Evolutionary conservation across 64 coral and sea anemone genomes (phyloP).

Genomic region (Montipora sp.): DNA sequence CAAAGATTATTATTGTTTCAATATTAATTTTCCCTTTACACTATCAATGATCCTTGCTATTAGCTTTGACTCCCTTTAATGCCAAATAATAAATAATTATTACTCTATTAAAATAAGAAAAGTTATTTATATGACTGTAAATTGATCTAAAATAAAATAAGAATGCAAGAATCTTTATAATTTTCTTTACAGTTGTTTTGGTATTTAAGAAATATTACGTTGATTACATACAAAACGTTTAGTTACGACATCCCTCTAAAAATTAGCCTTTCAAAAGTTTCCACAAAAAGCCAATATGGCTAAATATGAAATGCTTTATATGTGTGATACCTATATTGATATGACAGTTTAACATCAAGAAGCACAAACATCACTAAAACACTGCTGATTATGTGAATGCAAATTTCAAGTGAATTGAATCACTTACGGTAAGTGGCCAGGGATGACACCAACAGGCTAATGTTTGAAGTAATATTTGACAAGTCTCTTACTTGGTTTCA

Average conservation of each 20-base stretch:
- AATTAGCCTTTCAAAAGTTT: not conserved
- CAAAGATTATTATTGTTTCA: not conserved
- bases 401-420: not conserved
- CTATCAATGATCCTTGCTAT: not conserved
- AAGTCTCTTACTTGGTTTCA: too few species aligned
- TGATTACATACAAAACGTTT: not conserved
- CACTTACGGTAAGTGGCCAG: too few species aligned
- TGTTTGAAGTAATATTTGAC: too few species aligned
- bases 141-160: not conserved
- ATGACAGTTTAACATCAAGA: not conserved
- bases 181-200: not conserved
- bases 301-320: not conserved
- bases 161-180: not conserved
- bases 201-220: not conserved
- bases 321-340: not conserved
- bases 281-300: not conserved
- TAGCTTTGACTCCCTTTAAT: not conserved
- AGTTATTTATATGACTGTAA: not conserved
- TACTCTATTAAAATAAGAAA: too few species aligned
- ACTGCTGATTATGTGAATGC: not conserved
- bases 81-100: not conserved
- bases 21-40: not conserved
- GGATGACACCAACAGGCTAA: too few species aligned
- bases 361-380: not conserved
- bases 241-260: not conserved